Base-by-base conservation (phyloP, 2,113 vertebrate genomes). In the Siniperca knerii region DNA sequence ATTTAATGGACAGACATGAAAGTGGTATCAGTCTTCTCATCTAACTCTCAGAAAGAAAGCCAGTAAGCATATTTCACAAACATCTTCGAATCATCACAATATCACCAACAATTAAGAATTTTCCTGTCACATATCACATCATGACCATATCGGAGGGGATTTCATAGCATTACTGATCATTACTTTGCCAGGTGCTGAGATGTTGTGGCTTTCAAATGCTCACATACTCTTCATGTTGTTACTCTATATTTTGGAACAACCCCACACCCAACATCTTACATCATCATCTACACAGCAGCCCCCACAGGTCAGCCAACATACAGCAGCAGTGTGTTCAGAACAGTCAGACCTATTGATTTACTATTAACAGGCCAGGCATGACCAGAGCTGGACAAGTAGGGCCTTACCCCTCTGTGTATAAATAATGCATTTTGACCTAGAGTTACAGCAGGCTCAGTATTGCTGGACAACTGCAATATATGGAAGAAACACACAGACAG, bases 281-380 rank as follows among this genome's bases (percentile, higher is more conserved):
- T 33, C 75, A 50, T 61, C 57, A 52, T 54, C 66, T 33, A 79
- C 81, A 62, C 20, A 68, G 44, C 60, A 85, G 20, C 20, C 67
- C 67, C 68, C 7, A 9, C 60, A 85, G 72, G 66, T 74, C 48
- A 52, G 67, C 37, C 37, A 42, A 60, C 52, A 78, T 2, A 75
- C 74, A 75, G 79, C 83, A 75, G 77, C 23, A 60, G 50, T 65
- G 60, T 78, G 65, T 65, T 80, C 67, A 76, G 37, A 79, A 71
- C 69, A 77, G 78, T 87, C 85, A 86, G 85, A 80, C 54, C 65
- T 81, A 92, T 93, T 91, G 93, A 94, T 94, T 93, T 93, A 87
- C 87, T 84, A 90, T 92, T 86, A 82, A 37, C 61, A 40, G 69
- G 44, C 67, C 72, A 65, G 73, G 44, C 46, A 75, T 46, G 75